Evolutionary conservation across 2,113 vertebrate species (phyloP).

Genomic region (Panthera leo): DNA sequence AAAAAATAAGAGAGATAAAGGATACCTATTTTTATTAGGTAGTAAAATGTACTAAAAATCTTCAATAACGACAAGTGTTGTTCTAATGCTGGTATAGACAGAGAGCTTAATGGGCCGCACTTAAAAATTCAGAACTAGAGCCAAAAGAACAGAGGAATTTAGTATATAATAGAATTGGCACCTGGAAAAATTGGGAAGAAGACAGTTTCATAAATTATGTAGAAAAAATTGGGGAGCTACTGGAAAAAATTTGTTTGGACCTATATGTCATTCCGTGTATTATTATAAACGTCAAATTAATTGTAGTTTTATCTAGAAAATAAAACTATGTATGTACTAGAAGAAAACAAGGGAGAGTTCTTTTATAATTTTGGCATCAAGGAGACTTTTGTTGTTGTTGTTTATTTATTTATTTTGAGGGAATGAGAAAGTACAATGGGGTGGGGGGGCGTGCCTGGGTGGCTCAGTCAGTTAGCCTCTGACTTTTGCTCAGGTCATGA

Average conservation of each 20-base stretch:
- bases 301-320: not conserved
- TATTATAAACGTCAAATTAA: not conserved
- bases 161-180: not conserved
- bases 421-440: too few relatives aligned
- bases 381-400: not conserved
- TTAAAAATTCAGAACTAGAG: not conserved
- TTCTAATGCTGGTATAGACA: not conserved
- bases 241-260: not conserved
- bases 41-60: not conserved
- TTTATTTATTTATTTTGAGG: too few relatives aligned
- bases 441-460: too few relatives aligned
- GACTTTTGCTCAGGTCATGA: too few relatives aligned
- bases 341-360: not conserved
- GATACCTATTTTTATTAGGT: not conserved
- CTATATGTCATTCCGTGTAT: not conserved
- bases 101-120: not conserved
- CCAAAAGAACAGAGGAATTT: not conserved
- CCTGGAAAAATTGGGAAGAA: not conserved
- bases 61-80: not conserved
- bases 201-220: not conserved
- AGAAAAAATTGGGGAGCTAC: not conserved
- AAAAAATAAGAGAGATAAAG: not conserved
- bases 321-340: not conserved
- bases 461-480: too few relatives aligned
- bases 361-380: not conserved